Base-by-base conservation (phyloP, 2,797 vertebrate species). In the Ptychadena robeensis region DNA sequence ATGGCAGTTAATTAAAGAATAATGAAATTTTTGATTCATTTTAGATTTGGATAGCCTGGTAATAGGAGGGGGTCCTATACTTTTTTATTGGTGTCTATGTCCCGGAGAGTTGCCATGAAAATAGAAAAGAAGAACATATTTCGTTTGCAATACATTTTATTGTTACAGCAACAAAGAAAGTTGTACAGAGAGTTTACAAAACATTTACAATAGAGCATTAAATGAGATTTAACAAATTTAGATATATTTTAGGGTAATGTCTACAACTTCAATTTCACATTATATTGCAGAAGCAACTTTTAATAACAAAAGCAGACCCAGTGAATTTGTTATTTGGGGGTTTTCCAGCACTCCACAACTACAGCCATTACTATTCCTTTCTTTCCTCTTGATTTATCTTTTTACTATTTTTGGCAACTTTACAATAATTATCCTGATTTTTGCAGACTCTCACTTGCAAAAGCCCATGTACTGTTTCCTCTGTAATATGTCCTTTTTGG, bases 381-480 rank as follows among this genome's bases (percentile, higher is more conserved):
- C 82, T 25, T 89, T 90, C 61, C 75, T 90, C 0, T 2, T 79
- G 59, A 76, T 85, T 34, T 91, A 86, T 14, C 3, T 87, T 37
- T 74, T 89, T 53, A 91, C 89, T 0, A 70, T 90, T 22, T 32
- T 86, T 11, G 89, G 88, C 57, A 91, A 88, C 0, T 8, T 77
- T 22, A 31, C 69, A 81, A 88, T 90, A 68, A 85, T 89, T 64
- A 14, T 88, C 0, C 12, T 88, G 75, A 88, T 89, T 31, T 87
- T 87, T 65, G 80, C 82, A 74, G 88, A 85, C 73, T 72, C 18
- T 53, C 35, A 76, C 0, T 75, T 89, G 61, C 88, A 87, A 68
- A 89, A 87, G 70, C 89, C 89, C 0, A 87, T 91, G 89, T 89
- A 89, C 82, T 89, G 87, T 85, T 89, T 91, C 35, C 85, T 91